These are phyloP conservation scores for Perizoma flavofasciatum DNA, from an alignment of 2,888 invertebrate species.

Conservation along the genomic window DNA sequence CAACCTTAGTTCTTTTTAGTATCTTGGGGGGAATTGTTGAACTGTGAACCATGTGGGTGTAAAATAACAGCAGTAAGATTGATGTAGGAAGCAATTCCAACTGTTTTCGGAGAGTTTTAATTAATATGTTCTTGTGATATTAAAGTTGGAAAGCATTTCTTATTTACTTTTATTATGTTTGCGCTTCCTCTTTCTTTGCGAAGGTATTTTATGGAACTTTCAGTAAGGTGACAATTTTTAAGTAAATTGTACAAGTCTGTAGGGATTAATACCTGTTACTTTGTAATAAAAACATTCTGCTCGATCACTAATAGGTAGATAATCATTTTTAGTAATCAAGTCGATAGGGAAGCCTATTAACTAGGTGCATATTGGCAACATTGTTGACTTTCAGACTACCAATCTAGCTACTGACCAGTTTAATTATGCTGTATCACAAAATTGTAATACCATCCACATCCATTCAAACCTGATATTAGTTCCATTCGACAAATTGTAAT, in stretches of 20 bases:
- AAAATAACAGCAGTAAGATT: slow-evolving; percentile 24
- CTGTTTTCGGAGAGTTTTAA: slow-evolving; percentile 23
- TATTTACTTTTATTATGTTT: too few relatives aligned
- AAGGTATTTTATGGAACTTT: too few relatives aligned
- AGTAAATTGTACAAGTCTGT: too few relatives aligned
- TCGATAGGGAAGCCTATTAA: too few relatives aligned
- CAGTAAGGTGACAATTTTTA: too few relatives aligned
- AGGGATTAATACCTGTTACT: too few relatives aligned
- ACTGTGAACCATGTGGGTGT: slow-evolving; percentile 24
- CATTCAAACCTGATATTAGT: slow-evolving; percentile 30
- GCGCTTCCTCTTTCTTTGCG: too few relatives aligned
- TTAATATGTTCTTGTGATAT: slow-evolving; percentile 14
- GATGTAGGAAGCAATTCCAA: slow-evolving; percentile 13
- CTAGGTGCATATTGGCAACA: too few relatives aligned
- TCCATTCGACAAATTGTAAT: slow-evolving; percentile 42
- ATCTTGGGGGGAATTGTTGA: slow-evolving; percentile 15
- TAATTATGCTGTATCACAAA: background rate
- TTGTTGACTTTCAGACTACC: background rate
- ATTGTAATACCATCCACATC: background rate
- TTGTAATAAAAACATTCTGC: too few relatives aligned
- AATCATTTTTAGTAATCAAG: too few relatives aligned
- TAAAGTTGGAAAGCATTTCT: background rate
- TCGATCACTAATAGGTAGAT: too few relatives aligned
- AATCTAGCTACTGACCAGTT: background rate
- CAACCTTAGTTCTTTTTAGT: slow-evolving; percentile 10